phyloP scores from a whole-genome alignment of 2,888 invertebrate species.

The Apotomis betuletana region DNA sequence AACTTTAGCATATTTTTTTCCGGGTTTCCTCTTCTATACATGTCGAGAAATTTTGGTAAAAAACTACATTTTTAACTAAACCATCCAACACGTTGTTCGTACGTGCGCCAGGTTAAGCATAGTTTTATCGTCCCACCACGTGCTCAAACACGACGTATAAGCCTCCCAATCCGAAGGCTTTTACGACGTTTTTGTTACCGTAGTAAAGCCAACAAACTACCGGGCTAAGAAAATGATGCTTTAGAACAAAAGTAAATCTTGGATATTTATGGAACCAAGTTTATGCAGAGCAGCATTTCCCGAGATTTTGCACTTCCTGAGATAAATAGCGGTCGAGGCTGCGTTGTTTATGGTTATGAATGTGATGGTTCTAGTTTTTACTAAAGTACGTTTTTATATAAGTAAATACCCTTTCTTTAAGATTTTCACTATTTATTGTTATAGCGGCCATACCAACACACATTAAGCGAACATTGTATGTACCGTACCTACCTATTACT shows the following conservation, averaged over 20 bases:
- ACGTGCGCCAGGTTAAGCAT: constrained; percentile 8
- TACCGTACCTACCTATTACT: too few species aligned
- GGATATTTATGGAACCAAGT: neutral
- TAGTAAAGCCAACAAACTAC: constrained; percentile 6
- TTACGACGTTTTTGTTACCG: too few species aligned
- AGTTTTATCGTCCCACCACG: constrained; percentile 1
- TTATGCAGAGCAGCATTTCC: neutral
- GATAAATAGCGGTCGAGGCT: neutral
- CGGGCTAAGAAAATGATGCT: neutral
- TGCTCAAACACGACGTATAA: too few species aligned
- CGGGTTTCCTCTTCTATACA: neutral
- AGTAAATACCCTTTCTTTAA: too few species aligned
- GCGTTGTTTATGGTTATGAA: neutral
- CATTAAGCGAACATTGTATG: too few species aligned
- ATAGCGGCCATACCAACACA: too few species aligned
- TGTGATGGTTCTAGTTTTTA: too few species aligned
- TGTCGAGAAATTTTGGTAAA: neutral
- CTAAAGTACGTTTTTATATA: too few species aligned
- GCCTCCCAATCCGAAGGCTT: too few species aligned
- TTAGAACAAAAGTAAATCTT: neutral
- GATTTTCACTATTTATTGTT: too few species aligned
- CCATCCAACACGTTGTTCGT: neutral
- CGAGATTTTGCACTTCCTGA: neutral
- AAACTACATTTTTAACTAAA: neutral
- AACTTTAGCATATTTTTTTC: neutral